Percentiles rank a stretch among this genome's conserved stretches.
These are phyloP conservation scores for Platichthys stellatus DNA, from an alignment of 2,113 vertebrate species.

Conservation along the genomic window DNA sequence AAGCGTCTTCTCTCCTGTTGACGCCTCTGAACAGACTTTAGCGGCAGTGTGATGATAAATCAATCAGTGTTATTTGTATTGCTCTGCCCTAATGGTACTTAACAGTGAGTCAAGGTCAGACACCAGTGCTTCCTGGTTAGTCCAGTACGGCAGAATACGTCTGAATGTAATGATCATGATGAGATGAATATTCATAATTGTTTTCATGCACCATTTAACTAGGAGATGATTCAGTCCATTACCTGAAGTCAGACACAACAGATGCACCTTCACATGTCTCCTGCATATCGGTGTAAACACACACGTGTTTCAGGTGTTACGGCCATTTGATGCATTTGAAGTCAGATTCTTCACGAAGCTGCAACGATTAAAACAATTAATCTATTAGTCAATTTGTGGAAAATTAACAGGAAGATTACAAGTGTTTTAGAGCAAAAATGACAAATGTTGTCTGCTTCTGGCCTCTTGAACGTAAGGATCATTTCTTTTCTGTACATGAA, in stretches of 20 bases:
- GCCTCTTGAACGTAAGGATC: too few relatives aligned
- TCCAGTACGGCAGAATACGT: too few relatives aligned
- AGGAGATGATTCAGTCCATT: conserved; percentile 4
- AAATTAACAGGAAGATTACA: background rate
- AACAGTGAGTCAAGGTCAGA: too few relatives aligned
- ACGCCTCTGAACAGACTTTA: background rate
- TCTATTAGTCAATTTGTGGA: background rate
- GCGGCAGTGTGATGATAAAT: background rate
- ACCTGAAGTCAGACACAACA: conserved; percentile 2
- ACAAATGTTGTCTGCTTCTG: background rate
- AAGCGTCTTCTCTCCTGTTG: background rate
- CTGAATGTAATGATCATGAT: background rate
- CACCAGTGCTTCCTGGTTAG: too few relatives aligned
- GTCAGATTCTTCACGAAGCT: too few relatives aligned
- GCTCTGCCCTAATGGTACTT: too few relatives aligned
- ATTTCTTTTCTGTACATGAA: too few relatives aligned
- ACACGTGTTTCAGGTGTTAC: background rate
- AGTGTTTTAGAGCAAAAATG: background rate
- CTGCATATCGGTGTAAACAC: too few relatives aligned
- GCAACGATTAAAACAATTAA: background rate
- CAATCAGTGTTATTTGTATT: too few relatives aligned
- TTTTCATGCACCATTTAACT: conserved; percentile 25
- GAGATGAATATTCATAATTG: background rate
- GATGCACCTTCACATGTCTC: background rate
- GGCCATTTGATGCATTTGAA: too few relatives aligned